Conservation (phyloP, 2,888 invertebrate species). For the Microplitis manilae region DNA sequence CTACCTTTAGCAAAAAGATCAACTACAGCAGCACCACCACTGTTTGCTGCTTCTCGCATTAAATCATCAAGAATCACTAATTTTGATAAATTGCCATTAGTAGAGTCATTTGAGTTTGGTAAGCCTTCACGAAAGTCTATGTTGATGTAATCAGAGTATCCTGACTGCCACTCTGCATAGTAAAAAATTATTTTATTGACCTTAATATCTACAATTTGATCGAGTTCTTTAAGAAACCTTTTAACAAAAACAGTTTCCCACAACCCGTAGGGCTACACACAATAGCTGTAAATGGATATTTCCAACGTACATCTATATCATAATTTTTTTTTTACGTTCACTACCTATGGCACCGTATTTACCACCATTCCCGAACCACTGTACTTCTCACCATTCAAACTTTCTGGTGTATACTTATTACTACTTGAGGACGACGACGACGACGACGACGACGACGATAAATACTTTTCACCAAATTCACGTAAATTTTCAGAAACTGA, state of each 20-base stretch:
- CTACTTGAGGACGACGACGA: too few relatives aligned
- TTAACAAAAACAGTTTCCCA: slow-evolving; percentile 29
- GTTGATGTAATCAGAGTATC: slow-evolving; percentile 21
- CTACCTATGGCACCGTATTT: too few relatives aligned
- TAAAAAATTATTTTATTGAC: slow-evolving; percentile 46
- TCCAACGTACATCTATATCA: slow-evolving; percentile 30
- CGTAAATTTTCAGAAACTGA: too few relatives aligned
- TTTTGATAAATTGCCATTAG: background rate
- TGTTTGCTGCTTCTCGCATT: slow-evolving; percentile 23
- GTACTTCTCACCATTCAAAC: too few relatives aligned
- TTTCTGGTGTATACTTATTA: too few relatives aligned
- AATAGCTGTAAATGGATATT: slow-evolving; percentile 39
- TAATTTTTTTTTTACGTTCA: too few relatives aligned
- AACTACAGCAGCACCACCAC: background rate
- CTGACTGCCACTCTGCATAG: slow-evolving; percentile 43
- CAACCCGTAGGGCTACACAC: slow-evolving; percentile 26
- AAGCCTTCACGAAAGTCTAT: slow-evolving; percentile 42
- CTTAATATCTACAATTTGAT: slow-evolving; percentile 4
- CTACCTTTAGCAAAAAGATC: slow-evolving; percentile 27
- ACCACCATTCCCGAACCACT: too few relatives aligned
- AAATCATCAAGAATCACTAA: slow-evolving; percentile 34
- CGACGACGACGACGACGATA: too few relatives aligned
- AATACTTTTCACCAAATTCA: too few relatives aligned
- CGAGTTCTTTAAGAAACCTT: background rate
- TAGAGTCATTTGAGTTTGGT: slow-evolving; percentile 35